Base-by-base conservation (phyloP, 2,888 invertebrate genomes). In the Pocota personata region DNA sequence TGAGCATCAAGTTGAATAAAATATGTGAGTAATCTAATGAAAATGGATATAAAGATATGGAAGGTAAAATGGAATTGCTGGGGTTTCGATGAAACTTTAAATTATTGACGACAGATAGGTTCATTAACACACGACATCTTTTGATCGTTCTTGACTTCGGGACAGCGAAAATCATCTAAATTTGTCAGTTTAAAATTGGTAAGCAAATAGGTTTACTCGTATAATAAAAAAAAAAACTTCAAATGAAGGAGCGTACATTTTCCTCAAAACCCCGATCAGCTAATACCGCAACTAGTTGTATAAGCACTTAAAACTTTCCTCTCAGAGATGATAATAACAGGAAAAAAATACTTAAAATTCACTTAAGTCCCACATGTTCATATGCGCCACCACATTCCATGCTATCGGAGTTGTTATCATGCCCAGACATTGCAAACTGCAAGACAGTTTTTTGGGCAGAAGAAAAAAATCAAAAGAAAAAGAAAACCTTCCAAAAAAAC, bases 351-450 rank as follows among this genome's bases (percentile, higher is more conserved):
- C 40, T 21, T 14, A 62, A 58, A 35, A 55, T 16, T 69, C 62
- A 64, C 55, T 52, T 37, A 1, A 72, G 14, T 24, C 48, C 55
- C 30, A 79, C 69, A 58, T 48, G 67, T 73, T 19, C 21, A 72
- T 32, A 43, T 58, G 66, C 21, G 79, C 79, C 79, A 73, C 84
- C 64, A 43, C 82, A 86, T 86, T 86, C 82, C 84, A 71, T 14
- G 8, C 75, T 86, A 86, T 86, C 71, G 30, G 50, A 71, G 40
- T 71, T 86, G 82, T 86, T 82, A 86, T 76, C 82, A 66, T 71
- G 80, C 12, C 58, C 73, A 75, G 75, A 52, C 75, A 52, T 71
- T 71, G 58, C 27, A 58, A 69, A 55, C 46, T 72, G 32, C 58
- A 71, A 58, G 27, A 52, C 82, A 76, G 58, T 30, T 66, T 76